phyloP scores from a whole-genome alignment of 2,113 vertebrate genomes.

The Colistium nudipinnis region DNA sequence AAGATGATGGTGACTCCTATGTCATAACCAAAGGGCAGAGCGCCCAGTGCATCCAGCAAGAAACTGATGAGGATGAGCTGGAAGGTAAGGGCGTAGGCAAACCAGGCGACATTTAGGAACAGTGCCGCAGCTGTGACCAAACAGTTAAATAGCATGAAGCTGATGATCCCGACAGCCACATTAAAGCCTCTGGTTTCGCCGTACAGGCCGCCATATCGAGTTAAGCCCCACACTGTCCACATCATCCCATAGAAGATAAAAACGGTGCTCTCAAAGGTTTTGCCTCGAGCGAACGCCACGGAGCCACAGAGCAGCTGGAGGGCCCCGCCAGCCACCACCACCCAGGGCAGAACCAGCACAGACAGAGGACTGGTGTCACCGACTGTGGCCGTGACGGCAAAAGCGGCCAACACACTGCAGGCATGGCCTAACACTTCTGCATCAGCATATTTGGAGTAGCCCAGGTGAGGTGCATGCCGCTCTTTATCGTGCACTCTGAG shows the following conservation, averaged over 20 bases:
- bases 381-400: slow-evolving; percentile 80
- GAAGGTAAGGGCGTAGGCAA: slow-evolving; percentile 84
- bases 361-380: slow-evolving; percentile 72
- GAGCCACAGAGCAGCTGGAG: slow-evolving; percentile 83
- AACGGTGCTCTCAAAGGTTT: slow-evolving; percentile 89
- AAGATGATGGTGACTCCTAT: slow-evolving; percentile 85
- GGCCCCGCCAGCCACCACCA: slow-evolving; percentile 85
- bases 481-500: slow-evolving; percentile 79
- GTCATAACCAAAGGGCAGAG: slow-evolving; percentile 85
- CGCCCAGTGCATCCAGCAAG: slow-evolving; percentile 83
- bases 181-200: slow-evolving; percentile 81
- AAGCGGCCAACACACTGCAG: slow-evolving; percentile 85
- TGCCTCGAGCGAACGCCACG: slow-evolving; percentile 87
- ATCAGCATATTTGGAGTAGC: slow-evolving; percentile 88
- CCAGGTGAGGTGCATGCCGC: slow-evolving; percentile 81
- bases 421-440: slow-evolving; percentile 86
- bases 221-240: slow-evolving; percentile 90
- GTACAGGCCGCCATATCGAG: slow-evolving; percentile 82
- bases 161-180: slow-evolving; percentile 81
- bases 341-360: slow-evolving; percentile 86
- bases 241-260: slow-evolving; percentile 87
- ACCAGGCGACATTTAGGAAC: slow-evolving; percentile 85
- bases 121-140: slow-evolving; percentile 83
- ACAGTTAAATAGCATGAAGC: slow-evolving; percentile 87
- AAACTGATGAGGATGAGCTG: slow-evolving; percentile 87